Evolutionary conservation across 2,113 vertebrate genomes (phyloP).

Genomic region (Tragulus kanchil): DNA sequence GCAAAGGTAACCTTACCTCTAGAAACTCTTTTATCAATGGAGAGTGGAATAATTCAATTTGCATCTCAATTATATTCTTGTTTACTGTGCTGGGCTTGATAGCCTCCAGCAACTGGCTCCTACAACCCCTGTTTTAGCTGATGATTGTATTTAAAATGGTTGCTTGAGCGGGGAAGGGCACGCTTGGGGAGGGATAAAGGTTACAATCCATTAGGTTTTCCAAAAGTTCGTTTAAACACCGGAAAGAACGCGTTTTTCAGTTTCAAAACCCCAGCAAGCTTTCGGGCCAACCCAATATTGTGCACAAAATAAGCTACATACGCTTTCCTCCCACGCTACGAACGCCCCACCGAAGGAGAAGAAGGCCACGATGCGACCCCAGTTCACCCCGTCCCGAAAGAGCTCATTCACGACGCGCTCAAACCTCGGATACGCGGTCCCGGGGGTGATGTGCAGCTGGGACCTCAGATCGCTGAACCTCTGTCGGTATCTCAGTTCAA

Average conservation of each 20-base stretch:
- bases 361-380: constrained; percentile 98
- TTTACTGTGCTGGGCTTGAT: neutral
- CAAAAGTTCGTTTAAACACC: neutral
- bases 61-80: neutral
- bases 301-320: neutral
- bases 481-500: constrained; percentile 95
- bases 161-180: neutral
- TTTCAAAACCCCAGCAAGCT: neutral
- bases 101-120: neutral
- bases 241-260: neutral
- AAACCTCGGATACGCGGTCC: constrained; percentile 97
- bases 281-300: neutral
- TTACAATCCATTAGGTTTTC: neutral
- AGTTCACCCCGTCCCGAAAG: constrained; percentile 99
- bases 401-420: constrained; percentile 98
- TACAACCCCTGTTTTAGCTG: neutral
- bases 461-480: constrained; percentile 97
- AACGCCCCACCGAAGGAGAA: constrained; percentile 98
- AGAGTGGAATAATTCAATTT: neutral
- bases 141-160: neutral
- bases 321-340: too few species aligned
- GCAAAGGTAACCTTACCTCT: neutral
- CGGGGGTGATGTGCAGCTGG: constrained; percentile 97
- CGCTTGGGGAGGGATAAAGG: neutral
- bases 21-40: neutral